Evolutionary conservation across 2,113 vertebrate genomes (phyloP), one percentile per base, ranked within the genome.

Genomic region (Neodontobutis hainanensis): DNA sequence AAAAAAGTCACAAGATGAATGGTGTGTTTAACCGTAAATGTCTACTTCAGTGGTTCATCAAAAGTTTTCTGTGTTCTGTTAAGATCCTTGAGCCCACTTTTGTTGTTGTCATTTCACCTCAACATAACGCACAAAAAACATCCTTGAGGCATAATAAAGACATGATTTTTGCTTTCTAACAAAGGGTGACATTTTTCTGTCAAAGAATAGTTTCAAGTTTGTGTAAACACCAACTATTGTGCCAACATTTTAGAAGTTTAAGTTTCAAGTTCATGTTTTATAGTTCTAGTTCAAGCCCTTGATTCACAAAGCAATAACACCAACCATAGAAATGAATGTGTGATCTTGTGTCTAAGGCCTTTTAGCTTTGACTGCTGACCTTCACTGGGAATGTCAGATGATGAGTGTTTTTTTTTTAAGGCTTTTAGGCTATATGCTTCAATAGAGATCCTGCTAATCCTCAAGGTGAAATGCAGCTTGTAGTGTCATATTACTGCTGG

Each of bases 361-460:
- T 46, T 38, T 4, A 35, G 46, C 53, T 44, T 11, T 52, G 16
- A 52, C 49, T 59, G 0, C 5, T 77, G 70, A 81, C 72, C 65
- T 75, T 68, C 0, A 16, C 52, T 43, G 16, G 11, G 11, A 4
- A 5, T 2, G 14, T 72, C 70, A 0, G 27, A 77, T 52, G 77
- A 56, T 12, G 61, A 61, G 0, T 14, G 11, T 8, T 61, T 60
- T 65, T 60, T 61, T 53, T 60, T 61, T 53, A 8, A 16, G 64
- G 55, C 65, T 75, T 65, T 68, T 19, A 66, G 66, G 57, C 57
- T 35, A 16, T 35, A n/a, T 4, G 46, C 61, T 63, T 40, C 47
- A 68, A 71, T 46, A 16, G 59, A 79, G 68, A 78, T 85, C 72
- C 83, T 16, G 50, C 49, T 84, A 84, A 88, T 85, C 77, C 81